Conservation (phyloP, 1,140 invertebrate species). For the Schlechtendalia chinensis region DNA sequence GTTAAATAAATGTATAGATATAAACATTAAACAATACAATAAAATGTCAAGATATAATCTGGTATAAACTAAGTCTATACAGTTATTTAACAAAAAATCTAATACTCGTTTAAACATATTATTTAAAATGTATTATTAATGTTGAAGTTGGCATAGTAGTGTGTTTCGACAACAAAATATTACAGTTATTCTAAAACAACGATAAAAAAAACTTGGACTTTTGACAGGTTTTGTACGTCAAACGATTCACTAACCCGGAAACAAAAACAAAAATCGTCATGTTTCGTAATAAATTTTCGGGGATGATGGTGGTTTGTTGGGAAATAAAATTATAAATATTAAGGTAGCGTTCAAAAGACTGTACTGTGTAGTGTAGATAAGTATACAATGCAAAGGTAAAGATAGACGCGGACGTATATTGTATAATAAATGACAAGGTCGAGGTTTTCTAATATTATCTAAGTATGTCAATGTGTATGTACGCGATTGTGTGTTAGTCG, state of each 20-base stretch:
- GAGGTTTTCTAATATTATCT: constrained; percentile 40
- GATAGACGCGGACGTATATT: background rate
- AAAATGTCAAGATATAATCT: too few species aligned
- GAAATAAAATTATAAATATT: background rate
- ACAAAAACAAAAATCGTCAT: background rate
- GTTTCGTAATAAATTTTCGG: background rate
- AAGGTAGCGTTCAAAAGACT: background rate
- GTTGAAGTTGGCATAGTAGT: background rate
- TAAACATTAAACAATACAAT: too few species aligned
- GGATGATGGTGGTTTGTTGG: background rate
- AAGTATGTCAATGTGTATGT: constrained; percentile 30
- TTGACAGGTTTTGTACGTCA: constrained; percentile 14
- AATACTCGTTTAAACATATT: background rate
- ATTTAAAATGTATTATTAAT: constrained; percentile 12
- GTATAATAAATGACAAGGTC: constrained; percentile 9
- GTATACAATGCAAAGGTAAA: background rate
- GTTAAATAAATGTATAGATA: too few species aligned
- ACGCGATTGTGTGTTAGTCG: background rate
- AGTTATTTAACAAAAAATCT: too few species aligned
- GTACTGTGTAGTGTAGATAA: background rate
- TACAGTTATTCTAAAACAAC: background rate
- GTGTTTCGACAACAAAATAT: background rate
- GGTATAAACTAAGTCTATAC: too few species aligned
- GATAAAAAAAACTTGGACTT: constrained; percentile 27
- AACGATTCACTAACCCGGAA: constrained; percentile 9